Conservation (phyloP, 2,113 vertebrate species). For the Herpetotheres cachinnans region DNA sequence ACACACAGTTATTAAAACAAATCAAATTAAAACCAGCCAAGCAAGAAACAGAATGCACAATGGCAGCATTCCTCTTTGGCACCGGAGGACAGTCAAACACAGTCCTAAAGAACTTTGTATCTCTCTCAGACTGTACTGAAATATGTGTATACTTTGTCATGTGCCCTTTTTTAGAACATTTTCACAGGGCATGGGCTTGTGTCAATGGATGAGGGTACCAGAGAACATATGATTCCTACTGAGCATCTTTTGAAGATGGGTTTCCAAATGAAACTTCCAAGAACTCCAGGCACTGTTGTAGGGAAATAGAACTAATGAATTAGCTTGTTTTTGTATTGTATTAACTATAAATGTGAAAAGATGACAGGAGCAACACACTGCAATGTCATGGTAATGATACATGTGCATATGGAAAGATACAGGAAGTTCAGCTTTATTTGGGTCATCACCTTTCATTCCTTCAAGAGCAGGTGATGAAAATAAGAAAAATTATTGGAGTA, state of each 20-base stretch:
- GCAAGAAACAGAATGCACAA: neutral
- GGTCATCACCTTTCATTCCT: neutral
- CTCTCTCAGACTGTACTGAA: neutral
- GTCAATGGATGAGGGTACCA: neutral
- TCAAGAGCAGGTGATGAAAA: neutral
- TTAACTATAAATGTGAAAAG: neutral
- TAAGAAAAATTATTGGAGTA: neutral
- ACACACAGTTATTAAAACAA: slow-evolving; percentile 20
- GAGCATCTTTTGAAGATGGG: neutral
- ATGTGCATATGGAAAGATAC: neutral
- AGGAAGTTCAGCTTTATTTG: neutral
- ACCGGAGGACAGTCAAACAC: neutral
- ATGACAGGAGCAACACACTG: neutral
- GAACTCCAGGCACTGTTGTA: neutral
- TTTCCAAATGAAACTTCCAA: neutral
- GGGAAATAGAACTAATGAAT: neutral
- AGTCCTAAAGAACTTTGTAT: neutral
- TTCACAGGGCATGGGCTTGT: neutral
- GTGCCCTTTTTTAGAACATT: neutral
- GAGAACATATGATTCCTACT: neutral
- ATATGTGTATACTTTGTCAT: neutral
- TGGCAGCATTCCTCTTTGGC: neutral
- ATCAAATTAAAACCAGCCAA: neutral
- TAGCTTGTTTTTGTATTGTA: neutral
- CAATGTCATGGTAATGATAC: neutral